phyloP scores from a whole-genome alignment of 2,888 invertebrate genomes.

The Scaptomyza polygonia region DNA sequence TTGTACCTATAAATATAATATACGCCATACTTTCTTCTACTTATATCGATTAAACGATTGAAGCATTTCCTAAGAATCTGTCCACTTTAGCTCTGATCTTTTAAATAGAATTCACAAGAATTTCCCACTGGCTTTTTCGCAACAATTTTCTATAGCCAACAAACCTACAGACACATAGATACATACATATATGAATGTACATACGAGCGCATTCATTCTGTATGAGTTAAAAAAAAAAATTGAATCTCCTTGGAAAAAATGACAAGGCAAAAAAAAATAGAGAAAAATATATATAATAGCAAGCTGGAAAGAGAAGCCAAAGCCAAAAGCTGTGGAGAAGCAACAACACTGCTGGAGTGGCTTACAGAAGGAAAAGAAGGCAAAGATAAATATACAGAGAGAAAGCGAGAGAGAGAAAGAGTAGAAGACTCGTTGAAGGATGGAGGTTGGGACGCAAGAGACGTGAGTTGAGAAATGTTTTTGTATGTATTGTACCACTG shows the following conservation, averaged over 20 bases:
- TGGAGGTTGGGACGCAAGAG: constrained; percentile 19
- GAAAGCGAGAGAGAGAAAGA: not conserved
- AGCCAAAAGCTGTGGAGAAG: constrained; percentile 57
- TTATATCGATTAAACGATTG: not conserved
- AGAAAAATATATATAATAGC: constrained; percentile 29
- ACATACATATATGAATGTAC: not conserved
- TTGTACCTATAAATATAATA: not conserved
- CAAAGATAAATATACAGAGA: constrained; percentile 11
- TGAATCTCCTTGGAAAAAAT: constrained; percentile 49
- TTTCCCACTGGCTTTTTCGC: constrained; percentile 35
- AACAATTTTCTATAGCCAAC: constrained; percentile 31
- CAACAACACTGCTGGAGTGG: constrained; percentile 56
- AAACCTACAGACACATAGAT: constrained; percentile 2
- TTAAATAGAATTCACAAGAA: constrained; percentile 26
- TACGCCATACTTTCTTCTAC: not conserved
- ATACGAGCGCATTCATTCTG: not conserved
- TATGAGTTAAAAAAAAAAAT: constrained; percentile 31
- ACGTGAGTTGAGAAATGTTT: constrained; percentile 68
- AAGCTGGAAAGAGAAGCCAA: constrained; percentile 43
- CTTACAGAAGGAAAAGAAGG: constrained; percentile 38
- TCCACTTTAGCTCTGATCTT: constrained; percentile 1
- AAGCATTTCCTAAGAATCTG: not conserved
- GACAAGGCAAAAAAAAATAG: constrained; percentile 3
- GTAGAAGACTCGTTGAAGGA: not conserved
- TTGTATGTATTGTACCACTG: constrained; percentile 79